Evolutionary conservation across 2,113 vertebrate species (phyloP).

Genomic region (Macrotus californicus): DNA sequence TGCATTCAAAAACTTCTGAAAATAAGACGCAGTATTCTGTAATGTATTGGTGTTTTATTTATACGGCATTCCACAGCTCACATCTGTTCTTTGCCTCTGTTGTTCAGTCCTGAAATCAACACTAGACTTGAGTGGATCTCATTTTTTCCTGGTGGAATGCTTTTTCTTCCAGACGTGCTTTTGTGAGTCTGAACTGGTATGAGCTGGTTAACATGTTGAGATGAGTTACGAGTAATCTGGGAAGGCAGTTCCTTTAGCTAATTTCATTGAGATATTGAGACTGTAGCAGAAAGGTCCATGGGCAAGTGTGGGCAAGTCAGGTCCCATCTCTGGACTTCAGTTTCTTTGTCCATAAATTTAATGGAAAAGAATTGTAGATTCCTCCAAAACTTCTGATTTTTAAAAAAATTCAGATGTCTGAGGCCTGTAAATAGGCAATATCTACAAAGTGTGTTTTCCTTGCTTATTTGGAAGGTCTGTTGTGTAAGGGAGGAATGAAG

Average conservation of each 20-base stretch:
- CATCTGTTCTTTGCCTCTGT: background rate
- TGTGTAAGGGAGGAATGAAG: background rate
- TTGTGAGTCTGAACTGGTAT: background rate
- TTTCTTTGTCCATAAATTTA: conserved; percentile 43
- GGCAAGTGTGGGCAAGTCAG: background rate
- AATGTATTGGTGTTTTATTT: background rate
- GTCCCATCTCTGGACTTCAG: background rate
- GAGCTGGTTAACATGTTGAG: background rate
- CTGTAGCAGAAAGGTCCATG: background rate
- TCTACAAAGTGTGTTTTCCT: background rate
- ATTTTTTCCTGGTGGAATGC: background rate
- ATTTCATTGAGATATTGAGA: background rate
- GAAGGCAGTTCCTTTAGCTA: conserved; percentile 28
- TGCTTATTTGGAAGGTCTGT: conserved; percentile 2
- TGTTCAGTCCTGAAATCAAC: conserved; percentile 25
- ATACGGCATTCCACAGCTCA: background rate
- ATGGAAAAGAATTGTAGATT: background rate
- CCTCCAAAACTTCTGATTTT: background rate
- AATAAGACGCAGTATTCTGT: background rate
- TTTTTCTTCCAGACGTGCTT: conserved; percentile 5
- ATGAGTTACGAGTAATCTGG: conserved; percentile 21
- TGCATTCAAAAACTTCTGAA: background rate
- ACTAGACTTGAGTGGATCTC: background rate
- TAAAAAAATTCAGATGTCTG: background rate
- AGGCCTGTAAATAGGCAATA: background rate